Base-by-base conservation (phyloP, 2,113 vertebrate species). In the Hippocampus barbouri region DNA sequence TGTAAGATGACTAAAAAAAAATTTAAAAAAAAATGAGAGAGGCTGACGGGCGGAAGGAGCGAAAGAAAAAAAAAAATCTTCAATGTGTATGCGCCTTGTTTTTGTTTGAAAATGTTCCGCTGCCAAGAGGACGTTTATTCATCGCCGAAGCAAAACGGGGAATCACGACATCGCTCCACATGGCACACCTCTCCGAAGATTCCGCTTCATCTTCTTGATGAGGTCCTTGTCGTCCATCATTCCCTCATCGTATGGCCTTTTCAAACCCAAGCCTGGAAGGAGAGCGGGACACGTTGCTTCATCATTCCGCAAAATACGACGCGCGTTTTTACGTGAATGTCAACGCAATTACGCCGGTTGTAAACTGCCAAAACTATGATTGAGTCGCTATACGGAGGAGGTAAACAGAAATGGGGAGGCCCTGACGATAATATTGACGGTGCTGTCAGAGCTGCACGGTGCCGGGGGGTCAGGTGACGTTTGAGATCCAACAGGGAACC, bases 141-240 rank as follows among this genome's bases (percentile, higher is more conserved):
- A 38, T 38, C 5, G 34, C 5, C 34, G 6, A 38, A 6, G 34
- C 5, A 38, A 6, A 6, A 6, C 1, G 5, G 34, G 34, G 5
- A 38, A 6, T 38, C 34, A 0, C 34, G 34, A 38, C 34, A 6
- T 38, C 34, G 5, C 34, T 38, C 34, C 34, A 6, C 5, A 4
- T 78, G 4, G 68, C 3, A 2, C 77, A 98, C 97, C 96, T 96
- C 97, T 98, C 79, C 97, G 94, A 83, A 99, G 90, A 79, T 98
- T 99, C 83, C 97, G 94, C 86, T 97, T 99, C 96, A 99, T 98
- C 90, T 97, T 98, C 89, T 99, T 99, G 88, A 96, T 99, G 86
- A 97, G 95, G 83, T 99, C 97, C 89, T 97, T 99, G 90, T 99
- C 96, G 25, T 99, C 97, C 83, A 94, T 94, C 0, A 93, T 79